A percentile compares a stretch with the other conserved stretches of the same genome.
Conservation (phyloP, 2,888 invertebrate genomes). For the Isoperla grammatica region DNA sequence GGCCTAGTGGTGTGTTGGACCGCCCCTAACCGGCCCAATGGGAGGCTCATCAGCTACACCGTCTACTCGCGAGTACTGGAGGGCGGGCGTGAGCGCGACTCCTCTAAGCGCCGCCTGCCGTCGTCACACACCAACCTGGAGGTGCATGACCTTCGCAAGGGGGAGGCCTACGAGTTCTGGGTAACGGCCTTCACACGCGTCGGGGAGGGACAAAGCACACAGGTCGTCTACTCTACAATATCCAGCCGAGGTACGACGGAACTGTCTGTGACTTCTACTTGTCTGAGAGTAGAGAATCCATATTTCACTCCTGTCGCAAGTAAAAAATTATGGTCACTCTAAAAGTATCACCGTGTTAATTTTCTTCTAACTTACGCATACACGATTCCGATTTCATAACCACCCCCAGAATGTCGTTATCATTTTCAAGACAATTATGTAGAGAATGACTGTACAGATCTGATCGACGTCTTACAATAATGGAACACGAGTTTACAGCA, state of each 20-base stretch:
- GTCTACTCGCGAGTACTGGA: slow-evolving; percentile 39
- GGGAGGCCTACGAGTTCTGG: slow-evolving; percentile 40
- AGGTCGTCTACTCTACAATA: slow-evolving; percentile 40
- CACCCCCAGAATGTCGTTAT: no score
- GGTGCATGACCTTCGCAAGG: slow-evolving; percentile 33
- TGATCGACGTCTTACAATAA: no score
- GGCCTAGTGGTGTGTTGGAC: slow-evolving; percentile 41
- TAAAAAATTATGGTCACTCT: no score
- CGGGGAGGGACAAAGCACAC: slow-evolving; percentile 45
- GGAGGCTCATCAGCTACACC: slow-evolving; percentile 43
- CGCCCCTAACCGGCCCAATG: slow-evolving; percentile 43
- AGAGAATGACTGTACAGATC: no score
- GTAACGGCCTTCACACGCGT: slow-evolving; percentile 46
- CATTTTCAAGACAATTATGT: no score
- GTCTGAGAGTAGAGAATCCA: no score
- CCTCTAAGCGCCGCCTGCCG: slow-evolving; percentile 33
- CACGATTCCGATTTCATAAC: no score
- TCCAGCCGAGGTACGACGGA: slow-evolving; percentile 36
- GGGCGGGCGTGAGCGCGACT: slow-evolving; percentile 34
- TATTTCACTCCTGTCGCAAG: no score
- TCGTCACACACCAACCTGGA: slow-evolving; percentile 31
- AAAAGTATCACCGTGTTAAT: no score
- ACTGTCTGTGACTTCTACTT: no score
- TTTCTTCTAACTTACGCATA: no score
- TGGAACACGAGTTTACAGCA: no score